Percentiles rank a stretch among this genome's conserved stretches.
These are phyloP conservation scores for Caradrina clavipalpis DNA, from an alignment of 2,888 invertebrate species.

Conservation along the genomic window DNA sequence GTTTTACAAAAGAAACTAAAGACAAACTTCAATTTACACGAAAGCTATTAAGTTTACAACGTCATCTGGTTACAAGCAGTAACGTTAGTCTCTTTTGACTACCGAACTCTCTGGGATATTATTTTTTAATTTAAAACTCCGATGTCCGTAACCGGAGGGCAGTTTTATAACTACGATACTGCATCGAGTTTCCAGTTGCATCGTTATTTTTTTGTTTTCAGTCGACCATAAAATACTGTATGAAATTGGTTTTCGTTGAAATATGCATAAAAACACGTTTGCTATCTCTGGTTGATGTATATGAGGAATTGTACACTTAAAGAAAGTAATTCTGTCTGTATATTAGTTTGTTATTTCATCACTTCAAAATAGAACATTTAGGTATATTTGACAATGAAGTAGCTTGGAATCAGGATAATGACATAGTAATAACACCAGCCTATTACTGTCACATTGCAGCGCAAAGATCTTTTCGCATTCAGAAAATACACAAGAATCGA, in stretches of 20 bases:
- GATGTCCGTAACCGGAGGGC: background rate
- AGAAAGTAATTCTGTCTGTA: no score
- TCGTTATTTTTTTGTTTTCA: slow-evolving; percentile 12
- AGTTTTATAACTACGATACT: slow-evolving; percentile 29
- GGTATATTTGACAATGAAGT: no score
- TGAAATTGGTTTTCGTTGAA: slow-evolving; percentile 28
- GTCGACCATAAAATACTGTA: slow-evolving; percentile 15
- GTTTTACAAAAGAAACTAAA: background rate
- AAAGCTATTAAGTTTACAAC: slow-evolving; percentile 37
- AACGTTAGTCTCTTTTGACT: slow-evolving; percentile 4
- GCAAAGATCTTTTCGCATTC: no score
- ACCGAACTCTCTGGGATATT: slow-evolving; percentile 17
- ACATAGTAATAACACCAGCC: no score
- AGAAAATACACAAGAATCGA: no score
- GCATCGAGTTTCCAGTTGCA: background rate
- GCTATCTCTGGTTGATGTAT: background rate
- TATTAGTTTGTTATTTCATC: no score
- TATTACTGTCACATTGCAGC: no score
- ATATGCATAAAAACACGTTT: slow-evolving; percentile 20
- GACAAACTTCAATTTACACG: slow-evolving; percentile 1
- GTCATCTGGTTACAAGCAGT: slow-evolving; percentile 42
- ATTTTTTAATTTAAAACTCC: slow-evolving; percentile 26
- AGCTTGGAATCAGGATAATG: no score
- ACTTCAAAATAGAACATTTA: no score
- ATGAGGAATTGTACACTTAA: background rate